Base-by-base conservation (phyloP, 2,797 vertebrate genomes). In the Telmatherina bonti region DNA sequence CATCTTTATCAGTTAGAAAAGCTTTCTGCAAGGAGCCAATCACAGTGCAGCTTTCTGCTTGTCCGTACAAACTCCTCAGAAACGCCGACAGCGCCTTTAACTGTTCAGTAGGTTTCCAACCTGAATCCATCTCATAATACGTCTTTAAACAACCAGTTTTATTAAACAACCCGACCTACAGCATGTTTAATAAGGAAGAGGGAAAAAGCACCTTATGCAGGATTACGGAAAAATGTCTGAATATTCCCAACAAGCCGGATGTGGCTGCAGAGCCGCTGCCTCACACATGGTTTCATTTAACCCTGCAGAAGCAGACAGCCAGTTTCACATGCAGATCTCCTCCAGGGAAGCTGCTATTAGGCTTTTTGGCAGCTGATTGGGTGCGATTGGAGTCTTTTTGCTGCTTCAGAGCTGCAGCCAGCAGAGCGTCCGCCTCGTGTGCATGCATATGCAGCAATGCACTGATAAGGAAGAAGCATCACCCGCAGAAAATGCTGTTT, bases 241-340 rank as follows among this genome's bases (percentile, higher is more conserved):
- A 55, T 65, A 38, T 69, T 65, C 16, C 47, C 57, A 41, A 27
- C 3, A 4, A 81, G 67, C 78, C 60, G 67, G 74, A 78, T 76
- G 74, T 49, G 67, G 67, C 70, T 58, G 65, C 83, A 66, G 47
- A 47, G 4, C 52, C 58, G 18, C 61, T 67, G 62, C 64, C 43
- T 7, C 77, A 78, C 88, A 89, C 59, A 81, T 76, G 87, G 43
- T 72, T 85, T 30, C 57, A 31, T 54, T 88, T 83, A 87, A 70
- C 58, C 31, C 51, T 0, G 11, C n/a, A 64, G 18, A 27, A 51
- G 52, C 30, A 1, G 31, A 29, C 76, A 33, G 62, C 29, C 31
- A 0, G 70, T 71, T 79, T 59, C 56, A 59, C 69, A 51, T 72
- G 22, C 30, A 59, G 41, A 29, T 8, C 43, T 45, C 20, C 61